phyloP scores from a whole-genome alignment of 2,113 vertebrate genomes.

The Chlamydotis undulata region DNA sequence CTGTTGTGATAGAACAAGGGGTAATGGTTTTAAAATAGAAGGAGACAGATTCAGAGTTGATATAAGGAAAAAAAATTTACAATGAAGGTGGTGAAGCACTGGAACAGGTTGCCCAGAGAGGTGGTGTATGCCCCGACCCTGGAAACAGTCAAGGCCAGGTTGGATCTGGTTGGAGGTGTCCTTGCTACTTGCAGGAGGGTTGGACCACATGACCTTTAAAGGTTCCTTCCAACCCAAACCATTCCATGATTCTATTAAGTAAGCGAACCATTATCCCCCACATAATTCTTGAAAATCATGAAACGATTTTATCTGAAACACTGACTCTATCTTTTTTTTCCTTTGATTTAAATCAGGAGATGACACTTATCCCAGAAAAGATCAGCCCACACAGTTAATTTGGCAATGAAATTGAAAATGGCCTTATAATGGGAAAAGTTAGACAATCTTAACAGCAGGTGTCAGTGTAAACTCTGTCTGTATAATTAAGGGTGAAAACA shows the following conservation, averaged over 20 bases:
- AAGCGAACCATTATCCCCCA: not conserved
- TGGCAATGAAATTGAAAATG: constrained; percentile 1
- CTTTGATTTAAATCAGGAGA: not conserved
- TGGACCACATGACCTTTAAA: no score
- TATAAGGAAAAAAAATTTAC: no score
- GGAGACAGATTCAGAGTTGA: no score
- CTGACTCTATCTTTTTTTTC: not conserved
- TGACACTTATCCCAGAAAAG: not conserved
- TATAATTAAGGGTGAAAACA: constrained; percentile 13
- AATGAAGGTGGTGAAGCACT: no score
- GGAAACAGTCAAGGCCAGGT: no score
- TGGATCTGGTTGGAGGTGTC: no score
- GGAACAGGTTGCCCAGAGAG: no score
- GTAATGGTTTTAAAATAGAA: no score
- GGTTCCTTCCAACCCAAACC: no score
- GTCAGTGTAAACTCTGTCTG: constrained; percentile 40
- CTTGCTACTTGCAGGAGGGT: no score
- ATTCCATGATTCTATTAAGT: not conserved
- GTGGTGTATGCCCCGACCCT: no score
- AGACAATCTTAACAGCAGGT: constrained; percentile 43
- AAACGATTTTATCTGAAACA: not conserved
- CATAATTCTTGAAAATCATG: not conserved
- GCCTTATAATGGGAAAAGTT: not conserved
- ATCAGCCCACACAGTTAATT: not conserved
- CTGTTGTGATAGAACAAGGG: no score